These are phyloP conservation scores for Neelides sp. DNA, from an alignment of 1,140 invertebrate species.

Conservation along the genomic window DNA sequence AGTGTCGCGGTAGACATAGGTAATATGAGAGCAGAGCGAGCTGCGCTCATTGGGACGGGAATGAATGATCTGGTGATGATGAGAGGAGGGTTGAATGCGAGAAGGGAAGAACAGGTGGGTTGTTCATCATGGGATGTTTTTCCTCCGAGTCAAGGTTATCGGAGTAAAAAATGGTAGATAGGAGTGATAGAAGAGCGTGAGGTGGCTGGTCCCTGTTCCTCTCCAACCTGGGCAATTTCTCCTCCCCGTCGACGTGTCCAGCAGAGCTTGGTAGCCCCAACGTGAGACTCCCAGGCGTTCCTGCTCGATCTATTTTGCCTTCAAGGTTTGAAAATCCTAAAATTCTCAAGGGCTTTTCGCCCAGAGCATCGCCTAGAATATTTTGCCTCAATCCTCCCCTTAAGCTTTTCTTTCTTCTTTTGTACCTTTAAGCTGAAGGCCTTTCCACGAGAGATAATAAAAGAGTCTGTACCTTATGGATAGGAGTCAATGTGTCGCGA, in stretches of 20 bases:
- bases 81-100: no score
- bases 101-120: conserved; percentile 27
- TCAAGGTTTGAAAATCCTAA: conserved; percentile 1
- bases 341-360: conserved; percentile 7
- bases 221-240: not conserved
- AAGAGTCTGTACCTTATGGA: no score
- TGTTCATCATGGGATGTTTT: conserved; percentile 24
- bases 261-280: no score
- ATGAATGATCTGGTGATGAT: no score
- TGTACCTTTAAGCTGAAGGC: no score
- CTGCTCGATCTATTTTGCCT: not conserved
- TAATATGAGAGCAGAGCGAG: no score
- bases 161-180: not conserved
- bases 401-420: no score
- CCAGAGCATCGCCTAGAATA: conserved; percentile 17
- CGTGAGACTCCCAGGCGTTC: not conserved
- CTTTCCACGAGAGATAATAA: no score
- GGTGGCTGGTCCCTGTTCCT: not conserved
- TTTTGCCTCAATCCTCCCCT: conserved; percentile 16
- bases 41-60: no score
- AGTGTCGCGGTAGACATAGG: no score
- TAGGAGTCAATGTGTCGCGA: no score
- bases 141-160: conserved; percentile 24
- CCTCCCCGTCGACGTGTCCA: not conserved
- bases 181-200: not conserved